Conservation (phyloP, 2,797 vertebrate genomes). For the Hyperoplus lanceolatus region DNA sequence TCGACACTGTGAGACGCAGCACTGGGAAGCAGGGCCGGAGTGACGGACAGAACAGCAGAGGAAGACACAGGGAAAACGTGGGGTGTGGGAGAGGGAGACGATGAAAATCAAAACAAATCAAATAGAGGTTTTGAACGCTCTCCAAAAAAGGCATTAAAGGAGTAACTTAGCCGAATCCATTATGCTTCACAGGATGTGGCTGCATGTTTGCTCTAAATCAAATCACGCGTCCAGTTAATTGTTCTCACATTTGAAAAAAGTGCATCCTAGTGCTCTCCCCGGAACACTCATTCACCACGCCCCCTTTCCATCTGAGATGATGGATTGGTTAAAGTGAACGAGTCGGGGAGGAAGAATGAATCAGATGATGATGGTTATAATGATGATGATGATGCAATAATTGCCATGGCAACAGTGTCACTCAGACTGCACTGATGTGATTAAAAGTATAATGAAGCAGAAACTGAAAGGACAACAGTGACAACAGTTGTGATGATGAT, state of each 20-base stretch:
- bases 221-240: conserved; percentile 79
- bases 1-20: conserved; percentile 27
- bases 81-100: not conserved
- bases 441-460: conserved; percentile 35
- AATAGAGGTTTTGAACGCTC: conserved; percentile 66
- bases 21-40: conserved; percentile 2
- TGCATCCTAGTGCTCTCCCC: conserved; percentile 28
- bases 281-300: conserved; percentile 27
- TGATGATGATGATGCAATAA: conserved; percentile 47
- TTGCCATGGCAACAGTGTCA: conserved; percentile 19
- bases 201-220: conserved; percentile 69
- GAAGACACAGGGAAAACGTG: conserved; percentile 19
- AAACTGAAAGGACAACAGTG: not conserved
- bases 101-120: conserved; percentile 49
- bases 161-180: conserved; percentile 82
- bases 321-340: conserved; percentile 26
- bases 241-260: conserved; percentile 69
- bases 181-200: conserved; percentile 69
- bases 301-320: conserved; percentile 23
- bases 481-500: conserved; percentile 10
- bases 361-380: conserved; percentile 40
- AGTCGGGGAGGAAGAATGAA: conserved; percentile 38
- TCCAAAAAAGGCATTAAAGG: conserved; percentile 84
- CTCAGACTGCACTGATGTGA: conserved; percentile 18
- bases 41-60: not conserved